These are phyloP conservation scores for Clepsis dumicolana DNA, from an alignment of 2,888 invertebrate genomes.

Conservation along the genomic window DNA sequence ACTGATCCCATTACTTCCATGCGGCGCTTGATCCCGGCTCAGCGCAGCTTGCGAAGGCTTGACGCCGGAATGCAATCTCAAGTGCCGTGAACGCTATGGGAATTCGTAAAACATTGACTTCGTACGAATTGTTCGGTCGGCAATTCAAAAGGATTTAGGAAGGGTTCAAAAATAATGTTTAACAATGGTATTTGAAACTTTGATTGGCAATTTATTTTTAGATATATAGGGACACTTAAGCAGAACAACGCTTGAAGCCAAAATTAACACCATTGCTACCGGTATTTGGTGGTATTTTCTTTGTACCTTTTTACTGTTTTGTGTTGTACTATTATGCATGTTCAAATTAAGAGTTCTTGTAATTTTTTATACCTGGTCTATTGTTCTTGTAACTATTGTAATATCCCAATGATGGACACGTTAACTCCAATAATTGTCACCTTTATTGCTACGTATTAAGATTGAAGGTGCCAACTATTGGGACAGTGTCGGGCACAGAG, in stretches of 20 bases:
- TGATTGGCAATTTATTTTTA: background rate
- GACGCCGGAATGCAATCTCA: slow-evolving; percentile 38
- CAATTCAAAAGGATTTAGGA: background rate
- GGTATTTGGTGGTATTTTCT: no score
- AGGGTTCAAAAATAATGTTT: background rate
- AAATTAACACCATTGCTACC: no score
- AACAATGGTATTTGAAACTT: background rate
- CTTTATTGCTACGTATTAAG: no score
- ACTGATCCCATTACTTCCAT: slow-evolving; percentile 33
- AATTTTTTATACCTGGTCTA: no score
- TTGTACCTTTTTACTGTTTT: no score
- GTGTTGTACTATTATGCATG: no score
- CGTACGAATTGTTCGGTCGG: slow-evolving; percentile 1
- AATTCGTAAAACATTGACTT: slow-evolving; percentile 25
- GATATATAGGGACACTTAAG: background rate
- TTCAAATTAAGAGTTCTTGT: no score
- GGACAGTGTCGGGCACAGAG: no score
- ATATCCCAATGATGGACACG: no score
- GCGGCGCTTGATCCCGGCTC: slow-evolving; percentile 23
- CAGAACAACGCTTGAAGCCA: background rate
- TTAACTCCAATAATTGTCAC: no score
- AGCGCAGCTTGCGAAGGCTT: slow-evolving; percentile 22
- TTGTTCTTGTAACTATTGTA: no score
- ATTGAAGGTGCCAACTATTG: no score
- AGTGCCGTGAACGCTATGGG: slow-evolving; percentile 34